Percentiles rank a stretch among this genome's conserved stretches.
Evolutionary conservation across 2,888 invertebrate species (phyloP).

Genomic region (Stictocephala bisonia): DNA sequence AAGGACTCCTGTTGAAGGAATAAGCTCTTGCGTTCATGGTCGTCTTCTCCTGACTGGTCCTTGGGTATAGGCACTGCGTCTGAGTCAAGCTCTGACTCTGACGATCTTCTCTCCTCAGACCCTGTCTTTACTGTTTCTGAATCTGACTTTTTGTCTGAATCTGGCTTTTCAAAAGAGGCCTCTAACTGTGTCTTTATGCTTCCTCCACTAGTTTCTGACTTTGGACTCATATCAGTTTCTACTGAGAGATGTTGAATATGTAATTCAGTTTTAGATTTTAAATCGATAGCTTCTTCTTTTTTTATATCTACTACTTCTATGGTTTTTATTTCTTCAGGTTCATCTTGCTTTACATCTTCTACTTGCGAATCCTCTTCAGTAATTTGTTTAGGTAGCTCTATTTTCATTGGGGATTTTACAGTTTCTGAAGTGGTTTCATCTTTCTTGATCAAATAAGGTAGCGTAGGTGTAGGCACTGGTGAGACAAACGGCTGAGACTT

Average conservation of each 20-base stretch:
- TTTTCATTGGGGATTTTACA: no score
- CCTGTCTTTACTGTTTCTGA: slow-evolving; percentile 26
- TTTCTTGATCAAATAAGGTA: slow-evolving; percentile 19
- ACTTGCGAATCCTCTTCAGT: slow-evolving; percentile 23
- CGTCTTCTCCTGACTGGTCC: slow-evolving; percentile 65
- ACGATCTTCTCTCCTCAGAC: slow-evolving; percentile 54
- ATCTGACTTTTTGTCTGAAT: slow-evolving; percentile 28
- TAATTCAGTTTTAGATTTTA: slow-evolving; percentile 36
- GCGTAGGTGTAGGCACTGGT: slow-evolving; percentile 39
- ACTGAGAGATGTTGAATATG: slow-evolving; percentile 36
- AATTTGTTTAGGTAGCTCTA: no score
- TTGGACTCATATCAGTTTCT: slow-evolving; percentile 37
- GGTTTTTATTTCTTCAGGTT: slow-evolving; percentile 36
- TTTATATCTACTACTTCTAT: background rate
- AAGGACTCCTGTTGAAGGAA: slow-evolving; percentile 85
- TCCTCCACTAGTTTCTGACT: slow-evolving; percentile 46
- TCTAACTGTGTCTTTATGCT: slow-evolving; percentile 21
- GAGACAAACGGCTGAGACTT: slow-evolving; percentile 23
- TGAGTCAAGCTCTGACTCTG: slow-evolving; percentile 56
- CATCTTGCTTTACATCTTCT: slow-evolving; percentile 45
- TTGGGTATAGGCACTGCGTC: slow-evolving; percentile 41
- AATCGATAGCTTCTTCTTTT: background rate
- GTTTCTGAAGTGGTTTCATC: slow-evolving; percentile 36
- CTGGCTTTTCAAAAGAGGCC: slow-evolving; percentile 20
- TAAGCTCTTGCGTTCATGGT: slow-evolving; percentile 78